Conservation (phyloP, 35 echinoderm and acorn worm genomes). For the Stichopus chloronotus region DNA sequence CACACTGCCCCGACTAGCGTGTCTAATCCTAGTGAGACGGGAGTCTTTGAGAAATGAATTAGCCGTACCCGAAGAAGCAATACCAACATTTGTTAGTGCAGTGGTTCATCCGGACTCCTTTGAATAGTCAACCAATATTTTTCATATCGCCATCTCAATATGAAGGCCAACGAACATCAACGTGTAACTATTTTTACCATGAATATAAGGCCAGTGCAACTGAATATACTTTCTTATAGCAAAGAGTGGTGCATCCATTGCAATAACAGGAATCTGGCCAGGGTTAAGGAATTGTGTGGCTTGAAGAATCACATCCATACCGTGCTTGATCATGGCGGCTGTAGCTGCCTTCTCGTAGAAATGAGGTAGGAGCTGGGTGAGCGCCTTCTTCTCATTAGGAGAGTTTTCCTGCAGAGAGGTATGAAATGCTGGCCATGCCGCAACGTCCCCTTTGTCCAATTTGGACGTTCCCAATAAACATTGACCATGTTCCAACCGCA, state of each 20-base stretch:
- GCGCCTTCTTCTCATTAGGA: too few species aligned
- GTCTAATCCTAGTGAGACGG: constrained; percentile 44
- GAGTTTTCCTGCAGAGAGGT: too few species aligned
- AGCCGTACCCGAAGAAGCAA: constrained; percentile 63
- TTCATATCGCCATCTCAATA: constrained; percentile 23
- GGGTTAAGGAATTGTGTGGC: constrained; percentile 33
- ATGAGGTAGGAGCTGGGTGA: not conserved
- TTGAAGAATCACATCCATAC: not conserved
- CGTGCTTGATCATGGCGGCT: constrained; percentile 7
- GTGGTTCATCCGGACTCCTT: constrained; percentile 60
- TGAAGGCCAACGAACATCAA: not conserved
- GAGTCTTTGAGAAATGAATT: constrained; percentile 56
- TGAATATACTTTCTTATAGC: constrained; percentile 63
- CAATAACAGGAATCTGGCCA: constrained; percentile 64
- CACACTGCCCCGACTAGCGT: constrained; percentile 53
- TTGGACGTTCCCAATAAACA: too few species aligned
- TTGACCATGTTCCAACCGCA: too few species aligned
- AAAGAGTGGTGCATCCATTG: constrained; percentile 55
- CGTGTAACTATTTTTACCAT: constrained; percentile 51
- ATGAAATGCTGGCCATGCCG: too few species aligned
- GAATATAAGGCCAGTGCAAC: constrained; percentile 61
- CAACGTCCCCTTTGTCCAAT: too few species aligned
- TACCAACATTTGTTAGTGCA: constrained; percentile 48
- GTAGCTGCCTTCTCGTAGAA: not conserved
- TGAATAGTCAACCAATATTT: constrained; percentile 43